Evolutionary conservation across 1,140 invertebrate genomes (phyloP), one percentile per base, ranked within the genome.

Genomic region (Diploscapter pachys): DNA sequence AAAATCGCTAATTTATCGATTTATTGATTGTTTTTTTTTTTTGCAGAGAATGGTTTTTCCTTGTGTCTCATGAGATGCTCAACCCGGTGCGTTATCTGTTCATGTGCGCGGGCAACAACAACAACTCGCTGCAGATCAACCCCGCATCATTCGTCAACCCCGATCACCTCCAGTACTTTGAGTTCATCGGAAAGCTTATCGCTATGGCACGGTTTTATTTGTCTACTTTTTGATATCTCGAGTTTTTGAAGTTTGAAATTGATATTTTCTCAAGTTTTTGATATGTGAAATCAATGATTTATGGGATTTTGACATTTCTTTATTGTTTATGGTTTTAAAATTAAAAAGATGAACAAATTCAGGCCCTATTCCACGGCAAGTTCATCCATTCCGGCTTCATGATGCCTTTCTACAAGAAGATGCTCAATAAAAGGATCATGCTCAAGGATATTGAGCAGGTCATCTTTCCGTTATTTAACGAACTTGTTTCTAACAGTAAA

Each of bases 381-480:
- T 99, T 99, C 87, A 99, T 99, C 75, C 98, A 99, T 86, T 96
- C 94, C 78, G 97, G 96, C 6, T 99, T 99, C 85, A 99, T 96
- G 2, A 93, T 99, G 92, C 96, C 96, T 5, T 99, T 99, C 88
- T 99, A 99, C 87, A 99, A 99, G 86, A 99, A 98, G 85, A 98
- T n/a, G n/a, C n/a, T n/a, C n/a, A n/a, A n/a, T n/a, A n/a, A n/a
- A n/a, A n/a, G 98, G 86, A 89, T 99, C 65, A 92, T 92, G 2
- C 94, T 96, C 89, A 98, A 98, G 87, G 96, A 99, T 87, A 94
- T 99, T 78, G 96, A 99, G 88, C 94, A 93, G 0, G 96, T 99
- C 73, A 31, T 31, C 31, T 31, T 31, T 31, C 31, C 31, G 31
- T 1, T 31, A 31, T 31, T 31, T 31, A 31, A 31, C 0, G 31